Evolutionary conservation across 2,113 vertebrate genomes (phyloP), one percentile per base, ranked within the genome.

Genomic region (Eulemur rufifrons): DNA sequence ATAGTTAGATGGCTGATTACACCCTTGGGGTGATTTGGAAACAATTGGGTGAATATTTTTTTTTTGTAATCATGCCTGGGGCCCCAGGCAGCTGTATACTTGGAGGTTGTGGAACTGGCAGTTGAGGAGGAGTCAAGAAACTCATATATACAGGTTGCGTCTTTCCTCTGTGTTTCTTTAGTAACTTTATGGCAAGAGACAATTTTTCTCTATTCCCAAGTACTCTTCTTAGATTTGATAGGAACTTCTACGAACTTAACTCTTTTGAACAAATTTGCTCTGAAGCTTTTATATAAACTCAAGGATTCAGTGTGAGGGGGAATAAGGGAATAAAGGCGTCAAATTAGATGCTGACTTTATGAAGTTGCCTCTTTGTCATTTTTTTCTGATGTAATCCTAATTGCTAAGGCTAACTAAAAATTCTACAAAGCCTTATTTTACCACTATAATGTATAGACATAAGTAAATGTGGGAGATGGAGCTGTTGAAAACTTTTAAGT

Each of bases 201-300:
- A 45, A 15, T n/a, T 91, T 91, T 47, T 14, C 6, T 95, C 4
- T 95, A 3, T 82, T 89, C 23, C 8, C 12, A 87, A 39, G 20
- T 63, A 63, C 50, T 82, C 23, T 78, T 34, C 59, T 18, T 54
- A 20, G 0, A 92, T 63, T 82, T 96, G 61, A 83, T 84, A 82
- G 96, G 64, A 86, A 91, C 15, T 18, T 83, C 56, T 80, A 59
- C 47, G 25, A 77, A 95, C 8, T 94, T 95, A 81, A 42, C 23
- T 92, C 32, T 52, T 91, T 96, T 34, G 45, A 90, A 69, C 90
- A 96, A 81, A 91, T 94, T 82, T 93, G 14, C 15, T 94, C 42
- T 92, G 32, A 94, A 90, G 29, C 13, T 89, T 95, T 94, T 83
- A 8, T 88, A n/a, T 69, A 91, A 93, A 95, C 32, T n/a, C 18